Percentiles rank a stretch among this genome's conserved stretches.
phyloP scores from a whole-genome alignment of 2,797 vertebrate species.

The Aplochiton taeniatus region DNA sequence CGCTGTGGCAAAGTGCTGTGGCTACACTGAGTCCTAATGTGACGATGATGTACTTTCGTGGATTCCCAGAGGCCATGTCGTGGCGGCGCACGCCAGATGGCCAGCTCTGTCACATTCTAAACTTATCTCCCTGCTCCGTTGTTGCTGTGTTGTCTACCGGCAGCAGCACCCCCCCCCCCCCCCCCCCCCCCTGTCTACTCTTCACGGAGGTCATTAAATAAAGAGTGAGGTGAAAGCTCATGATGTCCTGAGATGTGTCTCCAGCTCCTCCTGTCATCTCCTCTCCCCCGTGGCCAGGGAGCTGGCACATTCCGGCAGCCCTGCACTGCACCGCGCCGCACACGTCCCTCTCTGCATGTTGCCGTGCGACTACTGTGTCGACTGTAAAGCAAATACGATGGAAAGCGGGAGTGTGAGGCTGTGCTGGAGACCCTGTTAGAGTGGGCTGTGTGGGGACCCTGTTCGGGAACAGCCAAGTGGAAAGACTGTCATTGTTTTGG shows the following conservation, averaged over 20 bases:
- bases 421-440: conserved; percentile 10
- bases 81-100: too few species aligned
- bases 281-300: neutral
- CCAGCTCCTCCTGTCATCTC: too few species aligned
- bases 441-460: conserved; percentile 25
- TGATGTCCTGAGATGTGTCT: too few species aligned
- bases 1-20: neutral
- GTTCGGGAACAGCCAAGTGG: conserved; percentile 48
- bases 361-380: conserved; percentile 19
- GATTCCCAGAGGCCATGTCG: too few species aligned
- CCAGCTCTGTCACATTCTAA: conserved; percentile 24
- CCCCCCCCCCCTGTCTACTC: conserved; percentile 30
- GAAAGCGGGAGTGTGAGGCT: too few species aligned
- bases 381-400: too few species aligned
- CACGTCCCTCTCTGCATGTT: conserved; percentile 6
- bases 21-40: neutral
- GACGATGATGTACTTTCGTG: too few species aligned
- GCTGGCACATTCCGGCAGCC: neutral
- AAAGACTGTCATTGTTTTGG: conserved; percentile 55
- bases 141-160: conserved; percentile 2
- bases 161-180: conserved; percentile 6
- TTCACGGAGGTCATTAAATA: conserved; percentile 49
- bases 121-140: neutral
- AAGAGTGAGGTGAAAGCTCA: conserved; percentile 29
- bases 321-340: conserved; percentile 3